Percentiles rank a stretch among this genome's conserved stretches.
These are phyloP conservation scores for Ceratina japonica DNA, from an alignment of 1,140 invertebrate species.

Conservation along the genomic window DNA sequence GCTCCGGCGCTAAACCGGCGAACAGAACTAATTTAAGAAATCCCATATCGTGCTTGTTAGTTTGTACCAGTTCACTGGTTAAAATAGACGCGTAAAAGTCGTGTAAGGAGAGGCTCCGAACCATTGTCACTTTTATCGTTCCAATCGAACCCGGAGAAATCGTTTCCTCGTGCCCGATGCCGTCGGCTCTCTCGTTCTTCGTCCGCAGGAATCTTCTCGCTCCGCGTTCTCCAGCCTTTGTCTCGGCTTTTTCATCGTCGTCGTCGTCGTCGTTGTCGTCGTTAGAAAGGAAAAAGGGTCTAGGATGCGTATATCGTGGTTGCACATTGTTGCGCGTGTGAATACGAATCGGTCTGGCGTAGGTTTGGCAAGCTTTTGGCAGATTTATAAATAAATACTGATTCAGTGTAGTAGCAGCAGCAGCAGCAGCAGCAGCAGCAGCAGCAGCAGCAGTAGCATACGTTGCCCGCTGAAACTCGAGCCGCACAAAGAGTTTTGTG, in stretches of 20 bases:
- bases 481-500: slow-evolving; percentile 54
- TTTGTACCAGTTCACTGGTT: slow-evolving; percentile 76
- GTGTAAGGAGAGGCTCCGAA: slow-evolving; percentile 36
- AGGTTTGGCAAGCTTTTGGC: slow-evolving; percentile 69
- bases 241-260: neutral
- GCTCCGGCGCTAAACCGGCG: slow-evolving; percentile 61
- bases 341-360: slow-evolving; percentile 52
- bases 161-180: neutral
- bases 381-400: slow-evolving; percentile 75
- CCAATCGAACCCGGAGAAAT: neutral
- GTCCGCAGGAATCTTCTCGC: neutral
- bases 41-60: slow-evolving; percentile 71
- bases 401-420: slow-evolving; percentile 67
- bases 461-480: slow-evolving; percentile 64
- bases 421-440: no score
- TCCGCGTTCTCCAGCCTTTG: neutral
- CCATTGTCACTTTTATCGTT: neutral
- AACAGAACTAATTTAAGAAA: slow-evolving; percentile 78
- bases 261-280: no score
- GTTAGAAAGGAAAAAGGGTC: neutral
- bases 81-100: slow-evolving; percentile 78
- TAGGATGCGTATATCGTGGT: slow-evolving; percentile 23
- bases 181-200: neutral
- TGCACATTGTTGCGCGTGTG: slow-evolving; percentile 36
- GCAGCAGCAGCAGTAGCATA: neutral